Base-by-base conservation (phyloP, 1,140 invertebrate genomes). In the Cylas formicarius region DNA sequence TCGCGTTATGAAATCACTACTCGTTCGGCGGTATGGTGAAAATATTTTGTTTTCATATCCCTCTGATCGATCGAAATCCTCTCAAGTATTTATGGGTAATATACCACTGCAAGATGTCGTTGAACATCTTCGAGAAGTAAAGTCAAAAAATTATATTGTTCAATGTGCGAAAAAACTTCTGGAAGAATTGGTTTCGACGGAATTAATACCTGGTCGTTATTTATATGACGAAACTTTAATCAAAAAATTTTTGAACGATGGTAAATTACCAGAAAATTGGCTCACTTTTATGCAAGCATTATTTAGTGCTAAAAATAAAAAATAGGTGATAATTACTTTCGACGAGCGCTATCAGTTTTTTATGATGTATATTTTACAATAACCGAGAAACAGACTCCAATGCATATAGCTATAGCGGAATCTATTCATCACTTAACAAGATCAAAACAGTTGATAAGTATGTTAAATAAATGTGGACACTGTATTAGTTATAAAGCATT, bases 41-140 rank as follows among this genome's bases (percentile, higher is more conserved):
- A 50, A 50, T 10, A 0, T 50, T 32, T 50, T 45, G 29, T 46
- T 46, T 35, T 50, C 43, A 34, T 50, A 50, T 40, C 42, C 31
- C 9, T 19, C 28, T 26, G 43, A 45, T 34, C 3, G 19, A 35
- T 45, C 42, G n/a, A 50, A 50, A 50, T 50, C 36, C 26, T 47
- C 22, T 37, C 41, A 40, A 21, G 36, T 34, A 22, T 40, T 32
- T 47, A 40, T 47, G 36, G 14, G 19, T 9, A 41, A 41, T 10
- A 41, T 47, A 47, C 44, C 28, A 40, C 26, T 41, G 37, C 8
- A 39, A 24, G 32, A 37, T 26, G 23, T 37, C 10, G 37, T 38
- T 38, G 44, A 40, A 46, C 35, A 39, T 46, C 31, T 46, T 39
- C 44, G 34, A 4, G 29, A 9, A 6, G 28, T 37, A 17, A 38